Evolutionary conservation across 2,113 vertebrate genomes (phyloP).

Genomic region (Anhinga rufa): DNA sequence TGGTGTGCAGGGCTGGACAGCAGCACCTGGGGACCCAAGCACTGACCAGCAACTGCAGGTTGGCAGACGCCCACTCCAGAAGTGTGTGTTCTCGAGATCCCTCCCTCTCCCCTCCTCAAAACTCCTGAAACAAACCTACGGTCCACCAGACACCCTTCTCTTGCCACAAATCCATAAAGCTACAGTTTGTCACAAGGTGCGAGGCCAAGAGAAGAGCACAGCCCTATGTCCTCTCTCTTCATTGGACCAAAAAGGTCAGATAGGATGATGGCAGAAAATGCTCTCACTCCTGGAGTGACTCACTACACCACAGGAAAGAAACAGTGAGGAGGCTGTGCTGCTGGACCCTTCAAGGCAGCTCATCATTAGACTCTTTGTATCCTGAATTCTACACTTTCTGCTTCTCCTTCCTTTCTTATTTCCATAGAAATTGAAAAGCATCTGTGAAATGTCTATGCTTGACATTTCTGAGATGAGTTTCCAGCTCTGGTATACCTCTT

Average conservation of each 20-base stretch:
- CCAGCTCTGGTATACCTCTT: background rate
- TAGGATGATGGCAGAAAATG: background rate
- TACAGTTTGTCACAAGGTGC: background rate
- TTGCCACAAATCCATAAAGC: background rate
- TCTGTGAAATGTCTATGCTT: background rate
- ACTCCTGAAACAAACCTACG: background rate
- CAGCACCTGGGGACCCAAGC: background rate
- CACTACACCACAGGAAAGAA: background rate
- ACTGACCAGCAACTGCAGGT: background rate
- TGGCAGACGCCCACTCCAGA: background rate
- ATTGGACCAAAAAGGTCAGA: background rate
- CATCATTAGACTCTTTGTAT: background rate
- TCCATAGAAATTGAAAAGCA: background rate
- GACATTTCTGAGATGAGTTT: background rate
- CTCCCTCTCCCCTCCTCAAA: background rate
- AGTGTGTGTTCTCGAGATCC: fast-evolving
- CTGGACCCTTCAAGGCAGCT: background rate
- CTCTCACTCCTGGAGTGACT: background rate
- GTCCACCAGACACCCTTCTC: background rate
- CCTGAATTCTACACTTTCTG: background rate
- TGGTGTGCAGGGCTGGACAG: fast-evolving
- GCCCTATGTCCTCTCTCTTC: background rate
- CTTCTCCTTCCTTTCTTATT: background rate
- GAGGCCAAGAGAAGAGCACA: background rate
- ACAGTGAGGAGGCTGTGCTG: background rate